Evolutionary conservation across 2,797 vertebrate species (phyloP).

Genomic region (Cynodonichthys magdalenae): DNA sequence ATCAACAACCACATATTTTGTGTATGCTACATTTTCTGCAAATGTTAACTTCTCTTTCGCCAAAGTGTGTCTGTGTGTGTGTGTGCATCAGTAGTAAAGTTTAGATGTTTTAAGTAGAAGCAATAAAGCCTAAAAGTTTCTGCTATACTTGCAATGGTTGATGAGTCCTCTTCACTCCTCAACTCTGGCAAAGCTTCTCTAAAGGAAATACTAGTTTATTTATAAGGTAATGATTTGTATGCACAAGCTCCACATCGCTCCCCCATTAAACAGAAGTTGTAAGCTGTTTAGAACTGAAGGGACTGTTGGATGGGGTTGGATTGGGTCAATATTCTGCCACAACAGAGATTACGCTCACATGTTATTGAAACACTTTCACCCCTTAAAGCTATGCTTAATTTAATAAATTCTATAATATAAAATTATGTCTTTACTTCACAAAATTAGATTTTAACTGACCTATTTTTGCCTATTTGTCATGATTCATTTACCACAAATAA

Average conservation of each 20-base stretch:
- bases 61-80: background rate
- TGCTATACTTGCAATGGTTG: background rate
- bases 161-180: background rate
- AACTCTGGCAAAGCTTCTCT: background rate
- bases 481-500: background rate
- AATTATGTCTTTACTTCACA: background rate
- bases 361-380: background rate
- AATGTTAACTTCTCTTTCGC: too few species aligned
- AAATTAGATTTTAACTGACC: background rate
- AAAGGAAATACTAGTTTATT: background rate
- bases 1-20: too few species aligned
- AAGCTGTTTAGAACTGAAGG: background rate
- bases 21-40: too few species aligned
- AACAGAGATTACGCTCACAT: background rate
- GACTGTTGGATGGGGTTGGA: background rate
- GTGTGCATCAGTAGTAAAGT: too few species aligned
- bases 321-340: background rate
- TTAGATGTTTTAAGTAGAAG: background rate
- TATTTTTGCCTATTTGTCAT: conserved; percentile 5
- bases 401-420: background rate
- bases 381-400: background rate
- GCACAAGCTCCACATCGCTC: background rate
- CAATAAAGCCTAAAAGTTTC: background rate
- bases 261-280: background rate
- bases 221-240: background rate